Conservation (phyloP, 2,888 invertebrate genomes). For the Rosalia funebris region DNA sequence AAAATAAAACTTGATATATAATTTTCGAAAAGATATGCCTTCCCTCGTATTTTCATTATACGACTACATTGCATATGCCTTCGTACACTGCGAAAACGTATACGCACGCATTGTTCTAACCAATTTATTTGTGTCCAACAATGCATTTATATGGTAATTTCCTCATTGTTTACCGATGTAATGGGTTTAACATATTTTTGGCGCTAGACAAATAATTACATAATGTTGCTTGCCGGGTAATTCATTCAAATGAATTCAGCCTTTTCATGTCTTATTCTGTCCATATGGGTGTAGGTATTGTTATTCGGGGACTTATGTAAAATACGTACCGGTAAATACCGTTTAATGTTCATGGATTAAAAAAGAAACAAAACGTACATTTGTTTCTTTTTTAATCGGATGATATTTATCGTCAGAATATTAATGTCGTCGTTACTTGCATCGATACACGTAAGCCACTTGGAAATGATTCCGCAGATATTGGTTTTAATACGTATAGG, state of each 20-base stretch:
- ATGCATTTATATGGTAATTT: constrained; percentile 35
- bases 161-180: constrained; percentile 31
- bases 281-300: not conserved
- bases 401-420: no score
- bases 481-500: no score
- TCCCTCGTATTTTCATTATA: constrained; percentile 12
- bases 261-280: not conserved
- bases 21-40: not conserved
- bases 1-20: not conserved
- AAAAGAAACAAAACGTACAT: no score
- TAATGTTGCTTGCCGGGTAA: constrained; percentile 16
- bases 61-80: constrained; percentile 4
- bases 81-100: constrained; percentile 15
- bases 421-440: no score
- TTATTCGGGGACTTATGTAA: not conserved
- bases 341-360: no score
- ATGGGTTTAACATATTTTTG: constrained; percentile 26
- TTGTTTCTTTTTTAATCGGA: no score
- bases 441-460: no score
- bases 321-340: no score
- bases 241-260: constrained; percentile 28
- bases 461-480: no score
- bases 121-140: constrained; percentile 23
- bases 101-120: constrained; percentile 28
- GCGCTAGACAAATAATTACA: constrained; percentile 26